Evolutionary conservation across 2,888 invertebrate genomes (phyloP).

Genomic region (Drosophila ustulata): DNA sequence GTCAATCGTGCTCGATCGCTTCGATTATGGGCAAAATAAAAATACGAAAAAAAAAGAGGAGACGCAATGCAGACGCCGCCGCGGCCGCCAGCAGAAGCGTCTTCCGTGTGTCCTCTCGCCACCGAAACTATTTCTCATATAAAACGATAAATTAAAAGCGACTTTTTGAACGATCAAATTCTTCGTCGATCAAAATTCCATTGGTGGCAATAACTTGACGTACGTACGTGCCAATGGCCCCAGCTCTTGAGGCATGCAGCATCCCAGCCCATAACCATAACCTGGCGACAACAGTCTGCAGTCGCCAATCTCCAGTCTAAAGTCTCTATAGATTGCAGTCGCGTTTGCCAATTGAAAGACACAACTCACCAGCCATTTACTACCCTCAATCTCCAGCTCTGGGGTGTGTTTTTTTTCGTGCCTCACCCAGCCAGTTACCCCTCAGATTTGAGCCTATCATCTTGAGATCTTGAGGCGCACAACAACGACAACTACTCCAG

Average conservation of each 20-base stretch:
- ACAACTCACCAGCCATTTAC: background rate
- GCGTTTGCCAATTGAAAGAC: conserved; percentile 19
- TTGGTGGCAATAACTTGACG: conserved; percentile 78
- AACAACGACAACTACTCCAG: conserved; percentile 25
- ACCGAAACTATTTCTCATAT: conserved; percentile 84
- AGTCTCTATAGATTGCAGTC: background rate
- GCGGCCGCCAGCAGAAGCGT: conserved; percentile 38
- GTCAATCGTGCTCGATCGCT: conserved; percentile 76
- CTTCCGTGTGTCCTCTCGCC: conserved; percentile 43
- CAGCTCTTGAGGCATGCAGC: conserved; percentile 5
- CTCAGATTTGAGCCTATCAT: conserved; percentile 57
- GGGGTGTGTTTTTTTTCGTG: conserved; percentile 53
- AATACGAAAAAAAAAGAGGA: conserved; percentile 29
- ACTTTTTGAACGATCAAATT: conserved; percentile 85
- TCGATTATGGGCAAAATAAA: conserved; percentile 71
- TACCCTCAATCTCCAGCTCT: conserved; percentile 43
- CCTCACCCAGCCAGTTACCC: conserved; percentile 30
- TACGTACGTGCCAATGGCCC: conserved; percentile 77
- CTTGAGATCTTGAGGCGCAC: conserved; percentile 13
- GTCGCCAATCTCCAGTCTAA: background rate
- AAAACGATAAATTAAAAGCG: conserved; percentile 84
- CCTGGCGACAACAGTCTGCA: conserved; percentile 40
- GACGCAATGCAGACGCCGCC: conserved; percentile 56
- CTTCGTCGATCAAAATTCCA: conserved; percentile 85
- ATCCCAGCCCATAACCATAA: conserved; percentile 54